Evolutionary conservation across 1,140 invertebrate genomes (phyloP), one percentile per base, ranked within the genome.

Genomic region (Cheumatopsyche charites): DNA sequence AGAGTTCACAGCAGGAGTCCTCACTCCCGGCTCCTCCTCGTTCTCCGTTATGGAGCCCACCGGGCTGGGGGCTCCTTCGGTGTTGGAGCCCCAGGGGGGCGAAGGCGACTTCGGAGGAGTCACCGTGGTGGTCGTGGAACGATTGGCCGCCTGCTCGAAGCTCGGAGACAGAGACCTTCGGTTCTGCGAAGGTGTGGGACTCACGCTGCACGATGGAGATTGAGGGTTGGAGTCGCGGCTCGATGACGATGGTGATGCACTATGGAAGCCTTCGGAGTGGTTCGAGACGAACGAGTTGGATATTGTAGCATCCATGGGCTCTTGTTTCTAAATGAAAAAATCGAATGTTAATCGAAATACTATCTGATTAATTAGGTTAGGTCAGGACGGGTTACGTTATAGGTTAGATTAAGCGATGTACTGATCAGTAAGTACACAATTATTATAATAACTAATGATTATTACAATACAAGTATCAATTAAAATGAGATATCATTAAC

Each of bases 1-100:
- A 0, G 90, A 90, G 77, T 93, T 94, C 3, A 93, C 87, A 62
- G 90, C 88, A 1, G 92, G 91, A 12, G 90, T 84, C 11, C 88
- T 80, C 0, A 91, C 79, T 9, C 86, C 88, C 3, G 86, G 84
- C 62, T 92, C 89, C 15, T 92, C 89, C 29, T 88, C 85, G 13
- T 86, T 87, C 1, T 88, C 87, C 55, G 80, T 82, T 17, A 84
- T 82, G 13, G 85, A 83, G 73, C 83, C 75, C 67, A 84, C 78
- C 69, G 86, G 80, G 72, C 83, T 77, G 12, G 86, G 86, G 19
- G 82, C 81, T 70, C 82, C 82, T 49, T 87, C 81, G 47, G 61
- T 80, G 7, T 82, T 81, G 1, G 62, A 74, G 0, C 79, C 78
- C 7, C 82, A 83, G 4, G 81, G 78, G 0, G 81, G 80, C n/a